Percentiles rank a stretch among this genome's conserved stretches.
These are phyloP conservation scores for Xiphorhynchus elegans DNA, from an alignment of 2,113 vertebrate genomes.

Conservation along the genomic window DNA sequence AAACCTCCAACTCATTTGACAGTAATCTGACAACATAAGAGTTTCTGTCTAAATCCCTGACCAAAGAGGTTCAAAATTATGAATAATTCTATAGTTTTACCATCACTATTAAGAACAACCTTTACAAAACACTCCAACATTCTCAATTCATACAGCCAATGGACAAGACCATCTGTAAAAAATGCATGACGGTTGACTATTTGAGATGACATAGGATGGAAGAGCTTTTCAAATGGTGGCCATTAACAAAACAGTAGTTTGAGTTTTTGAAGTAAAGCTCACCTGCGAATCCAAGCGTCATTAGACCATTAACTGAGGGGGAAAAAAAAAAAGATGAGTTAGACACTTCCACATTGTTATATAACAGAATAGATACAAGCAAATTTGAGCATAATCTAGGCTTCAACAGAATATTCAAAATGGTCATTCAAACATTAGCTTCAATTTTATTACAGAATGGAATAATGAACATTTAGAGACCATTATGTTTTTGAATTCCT, in stretches of 20 bases:
- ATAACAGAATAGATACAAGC: not conserved
- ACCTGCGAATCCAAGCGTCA: conserved; percentile 63
- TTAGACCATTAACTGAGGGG: conserved; percentile 37
- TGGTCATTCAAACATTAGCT: not conserved
- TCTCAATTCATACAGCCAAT: not conserved
- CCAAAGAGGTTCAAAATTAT: not conserved
- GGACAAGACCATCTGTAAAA: not conserved
- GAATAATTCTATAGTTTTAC: not conserved
- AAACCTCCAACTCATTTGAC: not conserved
- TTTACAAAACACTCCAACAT: not conserved
- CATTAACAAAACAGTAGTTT: not conserved
- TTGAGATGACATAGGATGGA: not conserved
- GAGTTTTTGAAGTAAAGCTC: conserved; percentile 27
- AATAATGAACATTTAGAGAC: not conserved
- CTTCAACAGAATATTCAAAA: not conserved
- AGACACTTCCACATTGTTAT: not conserved
- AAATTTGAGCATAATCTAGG: not conserved
- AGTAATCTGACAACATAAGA: not conserved
- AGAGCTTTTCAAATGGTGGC: not conserved
- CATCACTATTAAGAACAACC: not conserved
- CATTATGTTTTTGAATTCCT: not conserved
- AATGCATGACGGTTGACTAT: not conserved
- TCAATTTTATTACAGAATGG: not conserved
- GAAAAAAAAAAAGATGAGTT: not conserved
- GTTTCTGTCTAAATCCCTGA: not conserved